Evolutionary conservation across 2,797 vertebrate species (phyloP).

Genomic region (Cygnus olor): DNA sequence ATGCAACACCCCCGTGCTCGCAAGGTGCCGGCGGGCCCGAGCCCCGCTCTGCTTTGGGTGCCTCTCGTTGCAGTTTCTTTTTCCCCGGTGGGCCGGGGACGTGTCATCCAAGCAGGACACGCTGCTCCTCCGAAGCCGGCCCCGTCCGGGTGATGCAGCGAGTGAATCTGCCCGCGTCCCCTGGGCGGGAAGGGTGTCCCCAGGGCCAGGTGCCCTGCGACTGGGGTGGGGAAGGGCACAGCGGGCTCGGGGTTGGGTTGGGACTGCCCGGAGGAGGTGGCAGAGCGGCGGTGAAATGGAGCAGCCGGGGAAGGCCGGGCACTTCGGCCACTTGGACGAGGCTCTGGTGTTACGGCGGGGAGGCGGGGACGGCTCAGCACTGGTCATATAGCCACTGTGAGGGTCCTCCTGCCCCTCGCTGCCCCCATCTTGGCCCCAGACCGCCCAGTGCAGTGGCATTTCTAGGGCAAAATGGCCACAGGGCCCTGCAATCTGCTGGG

Average conservation of each 20-base stretch:
- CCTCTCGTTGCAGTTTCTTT: background rate
- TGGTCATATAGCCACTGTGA: background rate
- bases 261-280: background rate
- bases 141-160: background rate
- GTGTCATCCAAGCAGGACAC: background rate
- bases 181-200: accelerated
- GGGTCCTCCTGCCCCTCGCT: background rate
- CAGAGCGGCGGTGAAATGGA: background rate
- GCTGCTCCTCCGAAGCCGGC: background rate
- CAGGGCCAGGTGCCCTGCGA: accelerated
- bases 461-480: background rate
- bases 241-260: background rate
- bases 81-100: background rate
- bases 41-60: background rate
- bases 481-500: too few relatives aligned
- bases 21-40: background rate
- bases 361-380: background rate
- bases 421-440: accelerated
- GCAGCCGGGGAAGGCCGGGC: background rate
- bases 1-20: background rate
- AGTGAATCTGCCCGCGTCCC: background rate
- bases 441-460: background rate
- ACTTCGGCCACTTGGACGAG: accelerated
- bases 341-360: accelerated
- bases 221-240: background rate